phyloP scores from a whole-genome alignment of 2,797 vertebrate genomes.

The Urophycis tenuis region DNA sequence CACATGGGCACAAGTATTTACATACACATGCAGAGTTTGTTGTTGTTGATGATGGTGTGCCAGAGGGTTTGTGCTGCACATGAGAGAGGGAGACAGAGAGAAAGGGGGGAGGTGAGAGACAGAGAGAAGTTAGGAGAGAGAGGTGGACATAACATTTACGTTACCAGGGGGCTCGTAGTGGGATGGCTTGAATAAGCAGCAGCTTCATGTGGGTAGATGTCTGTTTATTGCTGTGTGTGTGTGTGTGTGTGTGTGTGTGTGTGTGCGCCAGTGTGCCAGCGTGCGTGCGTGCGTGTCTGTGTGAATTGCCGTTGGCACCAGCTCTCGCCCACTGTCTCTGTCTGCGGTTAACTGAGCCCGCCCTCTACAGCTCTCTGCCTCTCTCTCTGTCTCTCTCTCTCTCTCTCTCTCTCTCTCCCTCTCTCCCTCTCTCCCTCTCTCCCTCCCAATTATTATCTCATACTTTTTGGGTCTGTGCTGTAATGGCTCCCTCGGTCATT shows the following conservation, averaged over 20 bases:
- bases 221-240: not conserved
- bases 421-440: slow-evolving; percentile 20
- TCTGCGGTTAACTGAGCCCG: slow-evolving; percentile 61
- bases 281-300: slow-evolving; percentile 20
- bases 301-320: slow-evolving; percentile 47
- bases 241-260: not conserved
- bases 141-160: not conserved
- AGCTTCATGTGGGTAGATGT: not conserved
- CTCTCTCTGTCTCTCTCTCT: slow-evolving; percentile 21
- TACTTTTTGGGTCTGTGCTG: slow-evolving; percentile 11
- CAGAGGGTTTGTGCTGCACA: too few relatives aligned
- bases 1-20: not conserved
- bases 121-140: too few relatives aligned
- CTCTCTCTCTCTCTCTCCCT: slow-evolving; percentile 11
- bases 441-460: slow-evolving; percentile 16
- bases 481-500: not conserved
- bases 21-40: not conserved
- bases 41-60: not conserved
- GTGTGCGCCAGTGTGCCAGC: not conserved
- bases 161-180: not conserved
- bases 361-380: slow-evolving; percentile 36
- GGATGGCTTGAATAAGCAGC: not conserved
- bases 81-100: not conserved
- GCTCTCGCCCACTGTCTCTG: slow-evolving; percentile 56
- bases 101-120: not conserved